phyloP scores from a whole-genome alignment of 2,113 vertebrate genomes.

The Hemibates koningsi region DNA sequence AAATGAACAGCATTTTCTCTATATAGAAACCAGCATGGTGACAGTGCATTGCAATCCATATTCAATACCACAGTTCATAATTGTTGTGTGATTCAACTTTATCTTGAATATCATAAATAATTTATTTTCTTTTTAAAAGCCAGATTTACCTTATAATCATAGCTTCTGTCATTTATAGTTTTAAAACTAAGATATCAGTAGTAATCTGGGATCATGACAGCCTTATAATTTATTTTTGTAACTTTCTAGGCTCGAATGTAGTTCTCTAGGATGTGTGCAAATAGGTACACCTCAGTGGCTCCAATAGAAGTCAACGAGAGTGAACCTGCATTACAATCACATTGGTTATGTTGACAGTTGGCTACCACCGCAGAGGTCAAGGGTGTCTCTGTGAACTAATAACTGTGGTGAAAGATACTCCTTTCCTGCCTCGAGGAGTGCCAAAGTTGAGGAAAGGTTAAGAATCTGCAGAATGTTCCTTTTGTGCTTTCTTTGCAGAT shows the following conservation, averaged over 20 bases:
- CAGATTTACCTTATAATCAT: no score
- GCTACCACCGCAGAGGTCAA: conserved; percentile 67
- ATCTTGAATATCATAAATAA: background rate
- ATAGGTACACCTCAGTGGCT: conserved; percentile 20
- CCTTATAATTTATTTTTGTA: background rate
- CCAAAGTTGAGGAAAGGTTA: conserved; percentile 73
- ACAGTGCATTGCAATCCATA: background rate
- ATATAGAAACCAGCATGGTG: background rate
- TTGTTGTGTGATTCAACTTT: background rate
- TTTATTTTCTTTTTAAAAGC: background rate
- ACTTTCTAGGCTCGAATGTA: background rate
- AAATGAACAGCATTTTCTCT: background rate
- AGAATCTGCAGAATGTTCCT: conserved; percentile 71
- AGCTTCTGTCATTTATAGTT: background rate
- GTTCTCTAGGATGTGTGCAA: background rate
- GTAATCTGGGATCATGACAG: background rate
- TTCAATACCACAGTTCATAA: background rate
- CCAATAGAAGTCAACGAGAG: conserved; percentile 34
- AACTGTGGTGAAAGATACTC: conserved; percentile 72
- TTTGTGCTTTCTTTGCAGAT: conserved; percentile 68
- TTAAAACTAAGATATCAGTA: background rate
- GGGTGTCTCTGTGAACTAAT: conserved; percentile 70
- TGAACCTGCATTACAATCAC: conserved; percentile 63
- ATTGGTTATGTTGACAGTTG: conserved; percentile 63
- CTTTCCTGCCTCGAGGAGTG: conserved; percentile 66